phyloP scores from a whole-genome alignment of 2,888 invertebrate genomes.

The Petrolisthes manimaculis region DNA sequence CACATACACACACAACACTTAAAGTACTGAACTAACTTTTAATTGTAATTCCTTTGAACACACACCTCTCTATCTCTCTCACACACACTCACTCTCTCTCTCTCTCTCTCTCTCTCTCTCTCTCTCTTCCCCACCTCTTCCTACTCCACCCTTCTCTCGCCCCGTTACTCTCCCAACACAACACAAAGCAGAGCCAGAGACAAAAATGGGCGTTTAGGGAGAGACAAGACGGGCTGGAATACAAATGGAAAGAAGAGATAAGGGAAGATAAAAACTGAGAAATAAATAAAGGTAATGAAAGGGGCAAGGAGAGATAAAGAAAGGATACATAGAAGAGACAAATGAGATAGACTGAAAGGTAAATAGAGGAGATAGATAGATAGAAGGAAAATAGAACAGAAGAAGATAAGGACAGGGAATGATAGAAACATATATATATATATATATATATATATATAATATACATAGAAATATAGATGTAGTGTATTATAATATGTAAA shows the following conservation, averaged over 20 bases:
- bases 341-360: background rate
- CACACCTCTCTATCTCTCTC: no score
- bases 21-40: no score
- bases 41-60: no score
- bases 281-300: background rate
- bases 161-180: background rate
- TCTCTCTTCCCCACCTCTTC: background rate
- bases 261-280: background rate
- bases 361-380: background rate
- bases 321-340: background rate
- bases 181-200: background rate
- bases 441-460: constrained; percentile 22
- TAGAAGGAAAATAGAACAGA: constrained; percentile 2
- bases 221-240: background rate
- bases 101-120: background rate
- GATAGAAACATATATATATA: background rate
- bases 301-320: background rate
- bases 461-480: background rate
- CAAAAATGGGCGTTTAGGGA: background rate
- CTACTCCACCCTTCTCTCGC: background rate
- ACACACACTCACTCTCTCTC: background rate
- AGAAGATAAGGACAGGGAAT: background rate
- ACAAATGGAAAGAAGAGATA: background rate
- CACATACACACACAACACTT: no score
- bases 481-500: background rate